phyloP scores from a whole-genome alignment of 2,113 vertebrate species.

The Grammomys dolichurus region DNA sequence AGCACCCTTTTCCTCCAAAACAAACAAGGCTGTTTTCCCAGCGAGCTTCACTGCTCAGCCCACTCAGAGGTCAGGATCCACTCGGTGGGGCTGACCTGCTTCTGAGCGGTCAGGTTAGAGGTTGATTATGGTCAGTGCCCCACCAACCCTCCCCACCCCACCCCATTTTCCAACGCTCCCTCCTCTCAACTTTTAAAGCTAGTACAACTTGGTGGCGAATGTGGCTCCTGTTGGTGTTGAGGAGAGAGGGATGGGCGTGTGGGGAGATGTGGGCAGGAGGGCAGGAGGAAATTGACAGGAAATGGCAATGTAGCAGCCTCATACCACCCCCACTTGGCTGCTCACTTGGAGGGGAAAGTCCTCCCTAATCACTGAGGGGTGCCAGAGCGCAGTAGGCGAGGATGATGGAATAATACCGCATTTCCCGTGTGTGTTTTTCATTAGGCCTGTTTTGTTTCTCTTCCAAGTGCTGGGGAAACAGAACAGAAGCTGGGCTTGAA shows the following conservation, averaged over 20 bases:
- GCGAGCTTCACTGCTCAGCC: not conserved
- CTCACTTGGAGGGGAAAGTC: constrained; percentile 86
- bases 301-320: constrained; percentile 93
- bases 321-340: constrained; percentile 82
- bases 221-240: constrained; percentile 77
- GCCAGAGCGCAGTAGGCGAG: constrained; percentile 99
- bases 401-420: constrained; percentile 99
- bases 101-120: not conserved
- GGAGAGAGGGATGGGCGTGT: not conserved
- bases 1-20: constrained; percentile 1
- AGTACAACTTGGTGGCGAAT: constrained; percentile 84
- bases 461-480: constrained; percentile 98
- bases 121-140: constrained; percentile 34
- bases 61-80: not conserved
- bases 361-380: constrained; percentile 91
- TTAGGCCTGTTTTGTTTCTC: constrained; percentile 98
- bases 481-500: constrained; percentile 95
- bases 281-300: constrained; percentile 97
- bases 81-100: not conserved
- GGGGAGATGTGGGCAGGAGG: constrained; percentile 87
- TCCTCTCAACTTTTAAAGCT: constrained; percentile 76
- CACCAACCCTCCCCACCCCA: too few relatives aligned
- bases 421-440: constrained; percentile 99
- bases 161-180: not conserved
- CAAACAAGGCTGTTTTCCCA: not conserved